Conservation (phyloP, 2,113 vertebrate genomes). For the Hepsetus odoe region DNA sequence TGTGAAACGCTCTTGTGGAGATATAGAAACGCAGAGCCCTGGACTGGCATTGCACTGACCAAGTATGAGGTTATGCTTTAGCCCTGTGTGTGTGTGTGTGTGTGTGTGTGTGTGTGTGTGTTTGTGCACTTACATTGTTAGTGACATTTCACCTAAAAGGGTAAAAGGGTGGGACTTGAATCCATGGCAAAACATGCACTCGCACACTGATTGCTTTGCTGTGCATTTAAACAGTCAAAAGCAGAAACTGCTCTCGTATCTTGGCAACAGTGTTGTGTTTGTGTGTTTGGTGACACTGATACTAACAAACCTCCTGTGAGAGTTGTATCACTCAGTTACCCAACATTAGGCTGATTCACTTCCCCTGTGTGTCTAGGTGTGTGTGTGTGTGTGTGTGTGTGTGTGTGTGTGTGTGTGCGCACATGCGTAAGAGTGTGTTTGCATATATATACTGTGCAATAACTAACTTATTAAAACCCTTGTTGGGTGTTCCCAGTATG, state of each 20-base stretch:
- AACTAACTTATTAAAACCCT: too few species aligned
- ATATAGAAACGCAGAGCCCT: neutral
- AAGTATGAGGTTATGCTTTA: neutral
- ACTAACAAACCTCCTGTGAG: constrained; percentile 55
- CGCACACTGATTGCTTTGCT: neutral
- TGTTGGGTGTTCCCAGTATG: too few species aligned
- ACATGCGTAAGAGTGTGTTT: too few species aligned
- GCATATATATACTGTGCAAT: too few species aligned
- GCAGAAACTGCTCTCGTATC: neutral
- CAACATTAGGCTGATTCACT: constrained; percentile 44
- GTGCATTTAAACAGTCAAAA: neutral
- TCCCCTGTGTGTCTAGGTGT: constrained; percentile 47
- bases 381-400: constrained; percentile 38
- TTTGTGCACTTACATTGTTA: neutral
- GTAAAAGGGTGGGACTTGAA: neutral
- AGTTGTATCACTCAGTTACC: constrained; percentile 63
- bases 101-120: constrained; percentile 7
- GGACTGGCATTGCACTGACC: neutral
- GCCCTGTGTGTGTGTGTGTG: constrained; percentile 23
- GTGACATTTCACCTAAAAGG: neutral
- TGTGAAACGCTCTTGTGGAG: neutral
- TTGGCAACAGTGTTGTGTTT: constrained; percentile 36
- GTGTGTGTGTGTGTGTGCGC: too few species aligned
- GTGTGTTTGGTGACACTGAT: constrained; percentile 32
- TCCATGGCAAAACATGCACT: neutral